These are phyloP conservation scores for Liolophura sinensis DNA, from an alignment of 1,140 invertebrate genomes.

Conservation along the genomic window DNA sequence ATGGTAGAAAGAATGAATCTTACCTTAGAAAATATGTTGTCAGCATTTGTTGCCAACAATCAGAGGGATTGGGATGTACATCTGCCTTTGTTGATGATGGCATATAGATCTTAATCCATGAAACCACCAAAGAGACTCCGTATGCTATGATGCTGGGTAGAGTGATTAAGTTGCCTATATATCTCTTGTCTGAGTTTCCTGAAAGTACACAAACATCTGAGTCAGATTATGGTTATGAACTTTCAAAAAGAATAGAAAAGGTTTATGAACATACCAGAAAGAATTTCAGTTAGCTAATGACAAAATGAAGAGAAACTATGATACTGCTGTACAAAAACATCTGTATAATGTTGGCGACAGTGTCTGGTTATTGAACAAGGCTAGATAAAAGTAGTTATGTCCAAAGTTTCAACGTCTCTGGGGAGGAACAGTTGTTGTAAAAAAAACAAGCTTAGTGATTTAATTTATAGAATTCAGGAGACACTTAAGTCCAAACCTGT, in stretches of 20 bases:
- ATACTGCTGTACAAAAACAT: not conserved
- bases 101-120: constrained; percentile 4
- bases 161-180: constrained; percentile 5
- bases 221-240: constrained; percentile 7
- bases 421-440: too few species aligned
- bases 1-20: constrained; percentile 25
- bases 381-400: not conserved
- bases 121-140: not conserved
- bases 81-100: constrained; percentile 8
- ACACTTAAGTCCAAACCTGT: constrained; percentile 4
- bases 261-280: not conserved
- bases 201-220: constrained; percentile 13
- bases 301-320: constrained; percentile 7
- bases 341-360: not conserved
- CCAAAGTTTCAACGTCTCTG: constrained; percentile 12
- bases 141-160: constrained; percentile 11
- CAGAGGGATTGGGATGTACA: constrained; percentile 12
- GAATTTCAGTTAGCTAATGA: constrained; percentile 1
- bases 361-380: constrained; percentile 7
- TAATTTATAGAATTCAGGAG: constrained; percentile 16
- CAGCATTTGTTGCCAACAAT: constrained; percentile 23
- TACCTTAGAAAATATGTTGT: constrained; percentile 21
- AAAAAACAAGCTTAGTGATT: too few species aligned
- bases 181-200: constrained; percentile 12
- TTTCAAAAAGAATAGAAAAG: constrained; percentile 1